Conservation (phyloP, 2,113 vertebrate species). For the Bettongia penicillata region DNA sequence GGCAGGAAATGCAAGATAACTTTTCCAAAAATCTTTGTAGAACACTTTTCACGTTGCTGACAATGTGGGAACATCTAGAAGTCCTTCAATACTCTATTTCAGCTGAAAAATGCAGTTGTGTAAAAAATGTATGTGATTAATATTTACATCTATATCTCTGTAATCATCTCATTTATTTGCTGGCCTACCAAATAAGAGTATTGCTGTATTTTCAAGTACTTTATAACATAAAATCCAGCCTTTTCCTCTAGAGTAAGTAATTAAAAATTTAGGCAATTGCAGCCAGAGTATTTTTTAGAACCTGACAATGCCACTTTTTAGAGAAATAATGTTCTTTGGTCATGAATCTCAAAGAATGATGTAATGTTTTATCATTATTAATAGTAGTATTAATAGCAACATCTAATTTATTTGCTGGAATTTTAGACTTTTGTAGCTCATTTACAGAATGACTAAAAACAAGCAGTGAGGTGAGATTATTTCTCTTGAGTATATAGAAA, state of each 20-base stretch:
- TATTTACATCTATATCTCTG: neutral
- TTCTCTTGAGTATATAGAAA: neutral
- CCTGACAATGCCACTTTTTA: constrained; percentile 5
- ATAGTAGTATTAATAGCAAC: neutral
- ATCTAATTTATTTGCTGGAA: constrained; percentile 19
- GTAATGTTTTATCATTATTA: neutral
- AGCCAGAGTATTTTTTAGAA: neutral
- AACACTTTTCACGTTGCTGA: neutral
- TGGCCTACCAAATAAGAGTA: neutral
- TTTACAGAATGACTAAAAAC: constrained; percentile 2
- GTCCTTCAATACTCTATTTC: neutral
- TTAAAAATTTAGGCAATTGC: neutral
- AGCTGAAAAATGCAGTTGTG: neutral
- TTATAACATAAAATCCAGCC: neutral
- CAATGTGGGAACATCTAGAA: neutral
- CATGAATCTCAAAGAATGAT: neutral
- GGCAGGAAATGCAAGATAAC: neutral
- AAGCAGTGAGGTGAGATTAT: neutral
- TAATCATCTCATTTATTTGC: neutral
- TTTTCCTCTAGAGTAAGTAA: neutral
- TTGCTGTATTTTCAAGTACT: neutral
- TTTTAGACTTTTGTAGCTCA: neutral
- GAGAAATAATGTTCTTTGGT: neutral
- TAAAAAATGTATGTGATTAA: neutral
- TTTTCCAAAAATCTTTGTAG: neutral